phyloP scores from a whole-genome alignment of 2,797 vertebrate species.

The Pteropus rufus region DNA sequence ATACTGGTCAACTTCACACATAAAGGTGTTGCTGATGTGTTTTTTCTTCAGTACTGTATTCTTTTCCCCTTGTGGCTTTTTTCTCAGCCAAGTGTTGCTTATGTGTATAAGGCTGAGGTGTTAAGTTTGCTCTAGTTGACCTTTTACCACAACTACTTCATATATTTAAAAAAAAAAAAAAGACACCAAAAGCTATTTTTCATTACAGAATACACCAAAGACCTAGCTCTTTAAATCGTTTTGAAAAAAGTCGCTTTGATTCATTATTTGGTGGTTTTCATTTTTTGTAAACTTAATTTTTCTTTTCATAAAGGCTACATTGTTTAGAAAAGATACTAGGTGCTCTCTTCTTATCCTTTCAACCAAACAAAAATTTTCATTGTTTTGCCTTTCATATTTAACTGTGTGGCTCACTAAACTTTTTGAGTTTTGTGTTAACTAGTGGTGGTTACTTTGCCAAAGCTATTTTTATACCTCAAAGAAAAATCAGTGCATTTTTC shows the following conservation, averaged over 20 bases:
- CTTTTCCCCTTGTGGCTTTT: conserved; percentile 88
- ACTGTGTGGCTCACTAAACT: neutral
- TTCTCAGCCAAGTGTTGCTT: conserved; percentile 86
- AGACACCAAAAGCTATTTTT: conserved; percentile 58
- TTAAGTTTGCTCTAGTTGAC: conserved; percentile 86
- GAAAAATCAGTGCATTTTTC: neutral
- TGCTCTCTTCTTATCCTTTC: neutral
- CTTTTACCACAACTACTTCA: conserved; percentile 83
- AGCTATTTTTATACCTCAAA: conserved; percentile 11
- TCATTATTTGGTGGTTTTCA: conserved; percentile 26
- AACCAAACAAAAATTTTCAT: neutral
- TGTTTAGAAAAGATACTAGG: neutral
- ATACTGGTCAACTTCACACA: conserved; percentile 87
- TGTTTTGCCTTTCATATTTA: neutral
- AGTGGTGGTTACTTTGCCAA: neutral
- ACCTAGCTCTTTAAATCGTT: conserved; percentile 22
- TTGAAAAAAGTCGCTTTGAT: conserved; percentile 7
- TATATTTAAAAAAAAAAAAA: conserved; percentile 52
- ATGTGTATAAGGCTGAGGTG: conserved; percentile 86
- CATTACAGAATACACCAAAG: conserved; percentile 52
- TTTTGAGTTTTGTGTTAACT: neutral
- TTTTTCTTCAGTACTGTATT: conserved; percentile 83
- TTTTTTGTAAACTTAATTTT: conserved; percentile 33
- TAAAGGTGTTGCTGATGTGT: conserved; percentile 88
- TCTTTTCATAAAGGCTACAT: neutral